Percentiles rank a stretch among this genome's conserved stretches.
phyloP scores from a whole-genome alignment of 2,113 vertebrate species.

The Panurus biarmicus region DNA sequence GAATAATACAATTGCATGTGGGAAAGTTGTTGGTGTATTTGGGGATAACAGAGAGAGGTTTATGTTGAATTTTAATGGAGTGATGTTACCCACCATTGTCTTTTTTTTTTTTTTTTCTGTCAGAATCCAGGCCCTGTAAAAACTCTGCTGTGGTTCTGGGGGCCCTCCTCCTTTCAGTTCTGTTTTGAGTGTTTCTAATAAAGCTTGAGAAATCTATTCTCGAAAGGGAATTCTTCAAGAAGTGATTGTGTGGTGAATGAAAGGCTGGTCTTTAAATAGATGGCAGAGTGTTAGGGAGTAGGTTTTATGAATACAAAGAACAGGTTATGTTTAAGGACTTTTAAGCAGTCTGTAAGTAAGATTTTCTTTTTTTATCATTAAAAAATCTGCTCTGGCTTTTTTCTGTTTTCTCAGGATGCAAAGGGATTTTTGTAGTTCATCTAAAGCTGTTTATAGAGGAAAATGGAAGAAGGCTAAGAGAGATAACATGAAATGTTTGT shows the following conservation, averaged over 20 bases:
- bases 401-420: background rate
- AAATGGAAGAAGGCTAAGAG: background rate
- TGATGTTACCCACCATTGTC: background rate
- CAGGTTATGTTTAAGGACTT: background rate
- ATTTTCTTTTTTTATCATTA: background rate
- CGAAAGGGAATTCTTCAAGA: background rate
- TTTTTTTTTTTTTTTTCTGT: background rate
- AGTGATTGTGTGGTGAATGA: background rate
- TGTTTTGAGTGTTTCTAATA: background rate
- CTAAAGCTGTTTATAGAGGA: background rate
- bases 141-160: background rate
- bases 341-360: background rate
- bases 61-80: background rate
- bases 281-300: background rate
- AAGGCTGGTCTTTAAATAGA: background rate
- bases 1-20: background rate
- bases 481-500: background rate
- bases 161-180: background rate
- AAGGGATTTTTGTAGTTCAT: background rate
- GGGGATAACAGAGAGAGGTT: background rate
- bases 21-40: background rate
- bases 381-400: background rate
- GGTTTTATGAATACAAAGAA: background rate
- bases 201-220: background rate
- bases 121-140: background rate